Conservation (phyloP, 1,140 invertebrate genomes). For the Leptopilina boulardi region DNA sequence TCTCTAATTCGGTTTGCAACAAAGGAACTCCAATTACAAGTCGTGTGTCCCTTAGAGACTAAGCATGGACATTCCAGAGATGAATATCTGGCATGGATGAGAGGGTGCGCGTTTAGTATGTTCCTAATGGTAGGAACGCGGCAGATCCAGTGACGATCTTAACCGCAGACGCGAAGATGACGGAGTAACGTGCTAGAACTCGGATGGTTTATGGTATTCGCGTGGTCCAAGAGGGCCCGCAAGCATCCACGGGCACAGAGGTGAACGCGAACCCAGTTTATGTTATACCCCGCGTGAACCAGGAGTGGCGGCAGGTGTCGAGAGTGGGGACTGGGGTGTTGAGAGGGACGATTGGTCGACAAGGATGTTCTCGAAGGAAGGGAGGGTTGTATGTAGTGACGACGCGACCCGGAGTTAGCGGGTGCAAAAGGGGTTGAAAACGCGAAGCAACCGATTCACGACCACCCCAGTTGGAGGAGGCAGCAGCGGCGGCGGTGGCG, state of each 20-base stretch:
- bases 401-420: constrained; percentile 52
- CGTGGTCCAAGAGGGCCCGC: constrained; percentile 35
- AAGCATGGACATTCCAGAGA: constrained; percentile 4
- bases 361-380: constrained; percentile 51
- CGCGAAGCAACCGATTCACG: constrained; percentile 49
- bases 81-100: constrained; percentile 18
- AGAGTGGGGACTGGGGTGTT: constrained; percentile 40
- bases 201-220: constrained; percentile 26
- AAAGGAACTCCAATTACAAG: too few species aligned
- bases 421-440: constrained; percentile 48
- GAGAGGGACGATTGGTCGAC: constrained; percentile 51
- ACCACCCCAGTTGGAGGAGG: constrained; percentile 42
- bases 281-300: constrained; percentile 41
- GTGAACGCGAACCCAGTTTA: constrained; percentile 40
- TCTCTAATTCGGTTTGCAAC: too few species aligned
- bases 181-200: background rate
- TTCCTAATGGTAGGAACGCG: constrained; percentile 13
- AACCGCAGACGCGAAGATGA: constrained; percentile 4
- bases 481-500: constrained; percentile 65
- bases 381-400: constrained; percentile 73
- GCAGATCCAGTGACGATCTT: constrained; percentile 1
- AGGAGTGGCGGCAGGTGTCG: constrained; percentile 46
- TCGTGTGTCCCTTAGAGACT: too few species aligned
- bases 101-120: constrained; percentile 11
- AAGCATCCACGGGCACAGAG: constrained; percentile 36